Conservation (phyloP, 2,797 vertebrate genomes). For the Pangasius mekongensis region DNA sequence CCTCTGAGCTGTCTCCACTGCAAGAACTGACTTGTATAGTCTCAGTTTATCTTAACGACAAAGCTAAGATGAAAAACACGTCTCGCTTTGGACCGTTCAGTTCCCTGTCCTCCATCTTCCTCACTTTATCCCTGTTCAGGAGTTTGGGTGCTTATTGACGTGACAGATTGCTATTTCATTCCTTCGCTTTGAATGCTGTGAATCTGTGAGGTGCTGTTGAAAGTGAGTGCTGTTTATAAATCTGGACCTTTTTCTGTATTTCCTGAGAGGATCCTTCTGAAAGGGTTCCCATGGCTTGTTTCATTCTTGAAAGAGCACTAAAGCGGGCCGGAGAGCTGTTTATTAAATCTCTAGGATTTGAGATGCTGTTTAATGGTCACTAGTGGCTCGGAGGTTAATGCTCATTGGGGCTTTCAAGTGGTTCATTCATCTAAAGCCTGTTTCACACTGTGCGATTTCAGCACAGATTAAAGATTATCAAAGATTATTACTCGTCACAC, state of each 20-base stretch:
- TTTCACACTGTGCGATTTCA: not conserved
- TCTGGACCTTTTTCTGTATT: not conserved
- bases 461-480: too few relatives aligned
- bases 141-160: not conserved
- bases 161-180: not conserved
- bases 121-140: not conserved
- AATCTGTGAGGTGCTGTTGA: not conserved
- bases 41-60: not conserved
- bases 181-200: not conserved
- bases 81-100: not conserved
- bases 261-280: too few relatives aligned
- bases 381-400: not conserved
- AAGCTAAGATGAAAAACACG: not conserved
- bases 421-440: not conserved
- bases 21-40: slow-evolving; percentile 7
- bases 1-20: not conserved
- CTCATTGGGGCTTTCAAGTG: not conserved
- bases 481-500: not conserved
- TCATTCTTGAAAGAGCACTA: not conserved
- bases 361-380: not conserved
- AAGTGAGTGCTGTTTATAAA: not conserved
- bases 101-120: not conserved
- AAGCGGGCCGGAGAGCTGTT: not conserved
- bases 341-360: not conserved
- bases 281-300: not conserved